Evolutionary conservation across 37 sponge, comb jelly and placozoan species (phyloP).

Genomic region (Beroe forskalii): DNA sequence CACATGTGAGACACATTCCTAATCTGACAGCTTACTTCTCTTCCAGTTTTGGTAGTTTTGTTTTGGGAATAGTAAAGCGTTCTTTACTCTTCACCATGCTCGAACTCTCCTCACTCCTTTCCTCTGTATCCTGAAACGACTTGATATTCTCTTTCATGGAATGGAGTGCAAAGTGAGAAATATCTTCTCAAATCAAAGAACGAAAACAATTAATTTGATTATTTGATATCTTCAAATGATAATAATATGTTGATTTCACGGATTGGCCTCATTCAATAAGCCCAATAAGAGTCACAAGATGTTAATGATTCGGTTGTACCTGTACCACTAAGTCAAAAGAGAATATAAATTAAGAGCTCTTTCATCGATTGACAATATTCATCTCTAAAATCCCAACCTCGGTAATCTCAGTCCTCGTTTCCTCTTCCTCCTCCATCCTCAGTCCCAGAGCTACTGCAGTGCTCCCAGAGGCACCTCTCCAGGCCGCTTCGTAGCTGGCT

Average conservation of each 20-base stretch:
- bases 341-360: no score
- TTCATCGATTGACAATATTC: neutral
- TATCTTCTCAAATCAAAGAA: no score
- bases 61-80: neutral
- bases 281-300: no score
- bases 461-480: constrained; percentile 33
- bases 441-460: constrained; percentile 18
- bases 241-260: no score
- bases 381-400: neutral
- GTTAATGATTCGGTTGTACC: no score
- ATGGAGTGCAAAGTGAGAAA: no score
- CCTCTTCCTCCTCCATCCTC: neutral
- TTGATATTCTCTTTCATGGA: neutral
- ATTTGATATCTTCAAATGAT: no score
- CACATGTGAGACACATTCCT: no score
- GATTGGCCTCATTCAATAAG: no score
- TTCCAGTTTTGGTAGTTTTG: constrained; percentile 35
- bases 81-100: neutral
- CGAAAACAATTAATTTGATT: no score
- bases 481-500: constrained; percentile 51
- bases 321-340: no score
- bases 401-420: neutral
- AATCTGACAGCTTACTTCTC: constrained; percentile 56
- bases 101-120: neutral
- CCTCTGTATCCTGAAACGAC: neutral